These are phyloP conservation scores for Mizuhopecten yessoensis DNA, from an alignment of 1,140 invertebrate genomes.

Conservation along the genomic window DNA sequence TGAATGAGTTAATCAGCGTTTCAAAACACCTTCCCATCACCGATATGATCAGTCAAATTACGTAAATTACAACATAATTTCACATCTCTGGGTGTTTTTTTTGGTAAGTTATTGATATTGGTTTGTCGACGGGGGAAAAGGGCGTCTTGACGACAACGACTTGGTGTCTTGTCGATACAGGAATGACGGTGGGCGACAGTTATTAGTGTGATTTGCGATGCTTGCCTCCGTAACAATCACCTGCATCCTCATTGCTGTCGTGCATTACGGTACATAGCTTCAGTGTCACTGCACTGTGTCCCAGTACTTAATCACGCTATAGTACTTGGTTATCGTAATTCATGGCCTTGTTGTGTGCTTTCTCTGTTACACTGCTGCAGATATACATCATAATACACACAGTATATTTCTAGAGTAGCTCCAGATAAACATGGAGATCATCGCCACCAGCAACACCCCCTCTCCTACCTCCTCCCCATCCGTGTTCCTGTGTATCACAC, in stretches of 20 bases:
- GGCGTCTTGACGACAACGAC: neutral
- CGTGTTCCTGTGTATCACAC: too few relatives aligned
- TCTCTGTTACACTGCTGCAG: neutral
- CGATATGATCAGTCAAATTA: neutral
- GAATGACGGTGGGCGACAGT: neutral
- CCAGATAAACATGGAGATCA: neutral
- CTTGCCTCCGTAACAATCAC: neutral
- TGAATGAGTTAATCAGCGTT: neutral
- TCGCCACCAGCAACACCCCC: neutral
- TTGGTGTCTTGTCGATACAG: neutral
- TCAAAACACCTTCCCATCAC: neutral
- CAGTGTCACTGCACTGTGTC: neutral
- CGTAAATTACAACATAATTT: neutral
- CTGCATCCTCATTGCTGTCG: neutral
- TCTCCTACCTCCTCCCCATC: neutral
- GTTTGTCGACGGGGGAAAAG: neutral
- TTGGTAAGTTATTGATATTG: neutral
- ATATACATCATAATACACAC: neutral
- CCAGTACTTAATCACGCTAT: too few relatives aligned
- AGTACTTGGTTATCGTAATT: neutral
- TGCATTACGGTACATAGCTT: neutral
- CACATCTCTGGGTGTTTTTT: slow-evolving; percentile 20
- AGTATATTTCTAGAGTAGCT: neutral
- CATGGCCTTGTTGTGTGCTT: neutral
- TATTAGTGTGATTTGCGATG: slow-evolving; percentile 5